Base-by-base conservation (phyloP, 1,140 invertebrate genomes). In the Drosophila sp. region DNA sequence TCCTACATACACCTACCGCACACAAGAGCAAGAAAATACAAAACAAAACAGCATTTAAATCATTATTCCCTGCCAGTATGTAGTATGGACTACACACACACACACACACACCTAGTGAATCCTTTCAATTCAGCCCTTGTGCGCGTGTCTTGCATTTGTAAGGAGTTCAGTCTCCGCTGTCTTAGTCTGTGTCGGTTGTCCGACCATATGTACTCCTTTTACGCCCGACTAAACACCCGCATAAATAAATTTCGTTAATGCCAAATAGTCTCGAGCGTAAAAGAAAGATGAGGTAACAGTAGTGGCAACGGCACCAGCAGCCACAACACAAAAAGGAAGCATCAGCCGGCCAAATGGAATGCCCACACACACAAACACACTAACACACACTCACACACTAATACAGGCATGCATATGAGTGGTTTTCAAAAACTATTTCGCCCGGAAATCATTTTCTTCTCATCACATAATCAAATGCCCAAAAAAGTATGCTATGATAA, bases 231-330 rank as follows among this genome's bases (percentile, higher is more conserved):
- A 90, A 90, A 90, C 75, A 90, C 86, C 79, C 86, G 86, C 82
- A 90, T 90, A 90, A 90, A 90, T 90, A 90, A 90, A 90, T 90
- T 90, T 90, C 69, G 84, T 84, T 89, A 89, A 89, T 89, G 84
- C 84, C 84, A 76, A 89, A 89, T 89, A 84, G 84, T 89, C 84
- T 89, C 70, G 77, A 86, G 77, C 84, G 84, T 80, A 89, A 89
- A 89, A 89, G 84, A 89, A 89, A 86, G 83, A 86, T 86, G 83
- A 87, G 83, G 83, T 87, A 87, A 76, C 75, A 64, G 38, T 65
- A 76, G 69, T 50, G 57, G 65, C 44, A 55, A n/a, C 27, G 27
- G 30, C 55, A 33, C 30, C 55, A 57, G 55, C 30, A 62, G 55
- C 60, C 40, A 47, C 47, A 66, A 55, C 55, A 57, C 40, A 57